Conservation (phyloP, 2,113 vertebrate species). For the Dicrurus megarhynchus region DNA sequence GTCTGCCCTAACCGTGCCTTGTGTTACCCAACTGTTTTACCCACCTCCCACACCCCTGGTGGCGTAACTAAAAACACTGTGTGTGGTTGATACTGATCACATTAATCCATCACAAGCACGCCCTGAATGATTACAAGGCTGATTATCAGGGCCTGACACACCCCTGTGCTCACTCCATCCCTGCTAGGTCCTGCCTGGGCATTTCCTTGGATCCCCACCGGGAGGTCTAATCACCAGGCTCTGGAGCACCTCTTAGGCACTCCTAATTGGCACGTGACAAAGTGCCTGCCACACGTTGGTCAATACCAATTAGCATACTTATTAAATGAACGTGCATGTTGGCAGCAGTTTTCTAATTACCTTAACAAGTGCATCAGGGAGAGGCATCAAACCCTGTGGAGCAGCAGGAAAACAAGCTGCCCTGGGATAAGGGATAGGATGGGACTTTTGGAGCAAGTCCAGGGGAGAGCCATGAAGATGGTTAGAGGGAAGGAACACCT, state of each 20-base stretch:
- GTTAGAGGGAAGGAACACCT: not conserved
- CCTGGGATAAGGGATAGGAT: not conserved
- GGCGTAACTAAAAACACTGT: rapidly evolving
- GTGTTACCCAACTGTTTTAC: rapidly evolving
- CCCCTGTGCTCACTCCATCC: not conserved
- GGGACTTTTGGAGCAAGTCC: not conserved
- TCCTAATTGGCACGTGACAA: slow-evolving; percentile 30
- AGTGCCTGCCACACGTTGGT: slow-evolving; percentile 18
- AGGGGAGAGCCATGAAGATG: not conserved
- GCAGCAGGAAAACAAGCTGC: not conserved
- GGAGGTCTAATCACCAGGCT: not conserved
- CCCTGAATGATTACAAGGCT: not conserved
- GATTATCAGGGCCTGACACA: not conserved
- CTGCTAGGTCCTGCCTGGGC: not conserved
- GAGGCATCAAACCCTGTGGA: not conserved
- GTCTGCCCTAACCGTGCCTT: not conserved
- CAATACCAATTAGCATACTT: slow-evolving; percentile 65
- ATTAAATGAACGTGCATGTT: slow-evolving; percentile 1
- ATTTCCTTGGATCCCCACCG: not conserved
- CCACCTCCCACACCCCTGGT: rapidly evolving
- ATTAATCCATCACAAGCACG: not conserved
- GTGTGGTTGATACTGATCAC: rapidly evolving
- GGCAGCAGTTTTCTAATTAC: slow-evolving; percentile 34
- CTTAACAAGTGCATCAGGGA: not conserved
- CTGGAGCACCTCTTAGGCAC: not conserved